These are phyloP conservation scores for Forpus xanthops DNA, from an alignment of 2,797 vertebrate genomes.

Conservation along the genomic window DNA sequence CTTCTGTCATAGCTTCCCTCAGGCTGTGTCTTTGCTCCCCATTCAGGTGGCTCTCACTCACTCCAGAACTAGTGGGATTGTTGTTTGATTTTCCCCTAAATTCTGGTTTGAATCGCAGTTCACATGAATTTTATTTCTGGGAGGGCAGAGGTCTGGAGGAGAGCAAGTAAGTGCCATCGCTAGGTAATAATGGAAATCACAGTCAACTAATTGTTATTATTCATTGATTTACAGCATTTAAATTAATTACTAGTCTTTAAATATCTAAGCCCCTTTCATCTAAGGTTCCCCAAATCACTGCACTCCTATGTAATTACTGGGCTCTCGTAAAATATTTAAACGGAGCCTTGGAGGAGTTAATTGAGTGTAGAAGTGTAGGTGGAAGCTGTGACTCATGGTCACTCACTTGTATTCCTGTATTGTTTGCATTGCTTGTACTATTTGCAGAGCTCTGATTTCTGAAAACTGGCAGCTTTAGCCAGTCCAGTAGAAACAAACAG, in stretches of 20 bases:
- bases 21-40: fast-evolving
- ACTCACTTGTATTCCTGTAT: not conserved
- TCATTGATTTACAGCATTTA: not conserved
- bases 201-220: not conserved
- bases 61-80: not conserved
- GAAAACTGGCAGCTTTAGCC: not conserved
- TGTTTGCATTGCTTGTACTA: not conserved
- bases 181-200: not conserved
- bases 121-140: not conserved
- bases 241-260: not conserved
- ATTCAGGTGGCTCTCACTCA: not conserved
- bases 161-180: not conserved
- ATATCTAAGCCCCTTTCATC: not conserved
- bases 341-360: conserved; percentile 16
- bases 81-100: not conserved
- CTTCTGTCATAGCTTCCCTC: not conserved
- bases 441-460: not conserved
- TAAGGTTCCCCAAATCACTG: not conserved
- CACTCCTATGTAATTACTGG: not conserved
- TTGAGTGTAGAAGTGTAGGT: not conserved
- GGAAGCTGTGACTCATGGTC: not conserved
- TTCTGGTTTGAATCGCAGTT: not conserved
- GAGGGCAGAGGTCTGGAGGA: not conserved
- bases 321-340: not conserved
- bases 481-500: conserved; percentile 19